Percentiles rank a stretch among this genome's conserved stretches.
These are phyloP conservation scores for Macaria notata DNA, from an alignment of 2,888 invertebrate genomes.

Conservation along the genomic window DNA sequence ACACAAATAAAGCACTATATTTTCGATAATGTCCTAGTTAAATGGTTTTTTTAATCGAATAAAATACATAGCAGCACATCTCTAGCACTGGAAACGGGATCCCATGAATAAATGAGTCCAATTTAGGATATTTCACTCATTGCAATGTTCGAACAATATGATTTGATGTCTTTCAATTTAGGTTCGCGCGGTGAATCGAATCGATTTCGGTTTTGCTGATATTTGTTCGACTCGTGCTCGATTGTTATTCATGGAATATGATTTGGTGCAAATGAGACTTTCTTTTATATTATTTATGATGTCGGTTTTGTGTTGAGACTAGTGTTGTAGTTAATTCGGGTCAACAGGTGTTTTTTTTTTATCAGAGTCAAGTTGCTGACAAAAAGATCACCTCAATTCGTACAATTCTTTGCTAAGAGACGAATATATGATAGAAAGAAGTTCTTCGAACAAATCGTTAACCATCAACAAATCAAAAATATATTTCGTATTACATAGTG, in stretches of 20 bases:
- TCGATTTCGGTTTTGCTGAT: conserved; percentile 5
- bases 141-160: conserved; percentile 26
- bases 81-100: conserved; percentile 22
- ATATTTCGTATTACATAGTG: too few species aligned
- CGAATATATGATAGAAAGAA: too few species aligned
- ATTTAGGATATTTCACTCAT: conserved; percentile 23
- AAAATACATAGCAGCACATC: background rate
- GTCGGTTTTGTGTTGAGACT: background rate
- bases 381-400: too few species aligned
- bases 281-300: background rate
- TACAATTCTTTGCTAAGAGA: too few species aligned
- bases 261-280: conserved; percentile 5
- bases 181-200: conserved; percentile 11
- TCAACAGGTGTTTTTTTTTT: too few species aligned
- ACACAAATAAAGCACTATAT: too few species aligned
- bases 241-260: conserved; percentile 11
- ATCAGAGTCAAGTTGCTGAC: too few species aligned
- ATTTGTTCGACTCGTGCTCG: conserved; percentile 6
- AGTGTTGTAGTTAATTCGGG: too few species aligned
- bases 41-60: too few species aligned
- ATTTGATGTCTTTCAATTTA: conserved; percentile 27
- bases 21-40: too few species aligned
- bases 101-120: conserved; percentile 36
- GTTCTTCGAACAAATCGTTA: too few species aligned
- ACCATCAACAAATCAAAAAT: too few species aligned